Evolutionary conservation across 2,113 vertebrate genomes (phyloP).

Genomic region (Tamias sibiricus): DNA sequence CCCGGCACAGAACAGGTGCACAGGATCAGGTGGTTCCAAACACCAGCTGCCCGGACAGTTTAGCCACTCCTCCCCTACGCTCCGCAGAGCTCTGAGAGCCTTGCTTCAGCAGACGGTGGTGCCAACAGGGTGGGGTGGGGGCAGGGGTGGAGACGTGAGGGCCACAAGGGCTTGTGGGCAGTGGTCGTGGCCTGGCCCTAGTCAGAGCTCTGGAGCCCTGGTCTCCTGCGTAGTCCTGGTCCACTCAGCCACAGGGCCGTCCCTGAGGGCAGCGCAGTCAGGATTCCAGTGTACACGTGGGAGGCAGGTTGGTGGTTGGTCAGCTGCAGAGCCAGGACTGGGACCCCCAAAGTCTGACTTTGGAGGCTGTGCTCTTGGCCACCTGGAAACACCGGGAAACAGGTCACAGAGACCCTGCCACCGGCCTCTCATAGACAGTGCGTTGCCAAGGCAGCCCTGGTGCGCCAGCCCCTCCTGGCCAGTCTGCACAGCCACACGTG

Average conservation of each 20-base stretch:
- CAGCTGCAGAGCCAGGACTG: background rate
- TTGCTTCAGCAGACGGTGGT: background rate
- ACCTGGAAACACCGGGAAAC: background rate
- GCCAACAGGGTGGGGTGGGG: background rate
- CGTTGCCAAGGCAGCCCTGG: too few species aligned
- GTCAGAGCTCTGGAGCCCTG: background rate
- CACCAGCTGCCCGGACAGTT: background rate
- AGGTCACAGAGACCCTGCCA: too few species aligned
- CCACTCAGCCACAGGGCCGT: accelerated
- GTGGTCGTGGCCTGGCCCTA: accelerated
- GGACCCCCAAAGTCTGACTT: background rate
- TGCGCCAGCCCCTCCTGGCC: background rate
- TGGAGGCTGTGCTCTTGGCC: background rate
- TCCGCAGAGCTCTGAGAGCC: background rate
- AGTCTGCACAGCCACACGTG: background rate
- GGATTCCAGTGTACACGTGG: background rate
- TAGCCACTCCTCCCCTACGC: background rate
- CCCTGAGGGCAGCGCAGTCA: background rate
- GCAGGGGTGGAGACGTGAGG: accelerated
- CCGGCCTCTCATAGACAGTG: background rate
- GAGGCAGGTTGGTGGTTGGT: background rate
- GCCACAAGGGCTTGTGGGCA: too few species aligned
- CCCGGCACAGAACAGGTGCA: background rate
- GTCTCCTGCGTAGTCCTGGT: background rate
- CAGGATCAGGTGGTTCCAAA: background rate